Evolutionary conservation across 1,140 invertebrate genomes (phyloP), one percentile per base, ranked within the genome.

Genomic region (Agraylea sexmaculata): DNA sequence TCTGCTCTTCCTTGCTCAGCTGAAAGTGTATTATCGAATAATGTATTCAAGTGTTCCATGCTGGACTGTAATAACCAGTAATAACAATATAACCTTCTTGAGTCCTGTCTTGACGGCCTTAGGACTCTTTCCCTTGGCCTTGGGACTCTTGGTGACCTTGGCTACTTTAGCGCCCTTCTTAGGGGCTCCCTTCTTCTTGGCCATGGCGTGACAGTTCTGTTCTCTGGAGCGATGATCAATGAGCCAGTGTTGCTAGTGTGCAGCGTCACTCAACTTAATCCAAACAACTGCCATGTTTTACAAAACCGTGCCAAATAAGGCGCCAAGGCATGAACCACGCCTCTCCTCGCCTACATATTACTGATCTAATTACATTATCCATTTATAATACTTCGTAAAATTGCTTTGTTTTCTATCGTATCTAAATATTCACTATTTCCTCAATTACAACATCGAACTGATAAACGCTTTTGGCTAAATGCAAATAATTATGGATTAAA

Each of bases 71-170:
- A n/a, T 25, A 7, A 25, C 6, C 23, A 25, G 23, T 35, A 35
- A 35, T 6, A 10, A 18, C 4, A 32, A 18, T 32, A 31, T 11
- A 31, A 49, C 47, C 47, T 46, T 49, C 39, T 49, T 49, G n/a
- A 49, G 33, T 23, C 40, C 43, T 13, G 41, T 40, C 20, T 46
- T 45, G 4, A 49, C 47, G n/a, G 41, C 36, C 33, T 46, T 40
- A 11, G 47, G n/a, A n/a, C n/a, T 36, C 30, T 49, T 45, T 32
- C 37, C 46, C 31, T 49, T 49, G n/a, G 38, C 43, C 41, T 43
- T 49, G 3, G 46, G 43, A 22, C 43, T 46, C 27, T 49, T 49
- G 18, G 43, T 37, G 11, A 43, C 47, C 30, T 49, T 49, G 11
- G 20, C 23, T 4, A n/a, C 36, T 29, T 43, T 48, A 25, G 33